Evolutionary conservation across 2,888 invertebrate species (phyloP), one percentile per base, ranked within the genome.

Genomic region (Nemurella pictetii): DNA sequence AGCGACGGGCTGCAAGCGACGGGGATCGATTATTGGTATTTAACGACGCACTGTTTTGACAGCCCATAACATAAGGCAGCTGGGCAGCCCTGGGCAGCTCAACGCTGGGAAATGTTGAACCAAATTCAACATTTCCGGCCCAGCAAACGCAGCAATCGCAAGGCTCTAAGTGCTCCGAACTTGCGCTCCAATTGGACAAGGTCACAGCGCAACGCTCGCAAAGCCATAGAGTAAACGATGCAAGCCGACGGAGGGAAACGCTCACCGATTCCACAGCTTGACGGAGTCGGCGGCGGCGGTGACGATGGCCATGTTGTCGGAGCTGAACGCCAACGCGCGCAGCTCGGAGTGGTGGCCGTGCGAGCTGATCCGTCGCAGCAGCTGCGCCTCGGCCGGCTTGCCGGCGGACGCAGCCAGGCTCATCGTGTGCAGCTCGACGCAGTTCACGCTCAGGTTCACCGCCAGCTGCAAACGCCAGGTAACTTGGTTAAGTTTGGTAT

Each of bases 321-420:
- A 96, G 89, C 97, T 98, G 89, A 99, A 97, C 84, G 95, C 93
- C 28, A 99, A 92, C 28, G 96, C 94, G 83, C 97, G 93, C 5
- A 98, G 95, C 89, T 99, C 97, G 80, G 95, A 95, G 85, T 97
- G 95, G 91, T 99, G 99, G 0, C 99, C 99, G 20, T 95, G 94
- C 86, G 92, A 92, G 0, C 92, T 92, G 80, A 98, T 92, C 84
- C 93, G 93, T 86, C 95, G 93, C 25, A 96, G 90, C 88, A 91
- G 88, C 86, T 91, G 78, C 89, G 86, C 78, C 88, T 88, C 91
- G 88, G 93, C 90, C 90, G 95, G 93, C 84, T 85, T 87, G 88
- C 85, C 20, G 28, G 90, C 87, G 88, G 92, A 91, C 0, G 92
- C 92, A 0, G 93, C 93, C 77, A 88, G 89, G 72, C 92, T 88